A percentile compares a stretch with the other conserved stretches of the same genome.
phyloP scores from a whole-genome alignment of 2,888 invertebrate species.

The Mycogona germanica region DNA sequence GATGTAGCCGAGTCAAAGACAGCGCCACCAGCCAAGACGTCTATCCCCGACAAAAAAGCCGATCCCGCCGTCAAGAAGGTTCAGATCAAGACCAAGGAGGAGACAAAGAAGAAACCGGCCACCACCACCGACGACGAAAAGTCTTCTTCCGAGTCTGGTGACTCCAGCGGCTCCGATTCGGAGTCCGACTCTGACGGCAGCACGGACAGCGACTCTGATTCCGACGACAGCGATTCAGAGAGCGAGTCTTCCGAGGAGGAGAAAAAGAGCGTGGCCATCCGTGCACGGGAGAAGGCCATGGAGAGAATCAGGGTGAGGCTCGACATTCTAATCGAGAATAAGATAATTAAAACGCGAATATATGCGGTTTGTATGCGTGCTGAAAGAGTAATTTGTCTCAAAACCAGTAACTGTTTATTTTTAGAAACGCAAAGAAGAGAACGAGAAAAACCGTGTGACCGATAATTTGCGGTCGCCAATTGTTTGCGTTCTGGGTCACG shows the following conservation, averaged over 20 bases:
- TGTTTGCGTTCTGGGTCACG: slow-evolving; percentile 97
- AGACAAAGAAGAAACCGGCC: not conserved
- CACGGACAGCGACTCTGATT: slow-evolving; percentile 24
- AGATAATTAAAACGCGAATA: too few relatives aligned
- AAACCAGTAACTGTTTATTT: slow-evolving; percentile 24
- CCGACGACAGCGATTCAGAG: slow-evolving; percentile 34
- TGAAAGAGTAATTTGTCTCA: too few relatives aligned
- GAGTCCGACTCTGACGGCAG: slow-evolving; percentile 34
- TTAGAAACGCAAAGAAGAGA: slow-evolving; percentile 51
- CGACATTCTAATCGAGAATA: too few relatives aligned
- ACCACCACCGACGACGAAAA: slow-evolving; percentile 17
- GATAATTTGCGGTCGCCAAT: slow-evolving; percentile 84
- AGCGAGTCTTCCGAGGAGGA: slow-evolving; percentile 36
- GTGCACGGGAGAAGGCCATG: slow-evolving; percentile 55
- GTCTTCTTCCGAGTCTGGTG: slow-evolving; percentile 27
- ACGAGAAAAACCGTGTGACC: slow-evolving; percentile 50
- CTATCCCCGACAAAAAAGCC: too few relatives aligned
- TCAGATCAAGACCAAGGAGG: slow-evolving; percentile 20
- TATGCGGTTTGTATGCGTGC: not conserved
- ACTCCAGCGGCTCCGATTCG: slow-evolving; percentile 33
- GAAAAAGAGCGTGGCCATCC: slow-evolving; percentile 59
- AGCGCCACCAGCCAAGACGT: too few relatives aligned
- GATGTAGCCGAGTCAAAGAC: slow-evolving; percentile 26
- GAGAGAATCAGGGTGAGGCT: slow-evolving; percentile 52
- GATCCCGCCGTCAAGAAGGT: slow-evolving; percentile 9